Evolutionary conservation across 1,140 invertebrate species (phyloP), one percentile per base, ranked within the genome.

Genomic region (Drosophila suzukii): DNA sequence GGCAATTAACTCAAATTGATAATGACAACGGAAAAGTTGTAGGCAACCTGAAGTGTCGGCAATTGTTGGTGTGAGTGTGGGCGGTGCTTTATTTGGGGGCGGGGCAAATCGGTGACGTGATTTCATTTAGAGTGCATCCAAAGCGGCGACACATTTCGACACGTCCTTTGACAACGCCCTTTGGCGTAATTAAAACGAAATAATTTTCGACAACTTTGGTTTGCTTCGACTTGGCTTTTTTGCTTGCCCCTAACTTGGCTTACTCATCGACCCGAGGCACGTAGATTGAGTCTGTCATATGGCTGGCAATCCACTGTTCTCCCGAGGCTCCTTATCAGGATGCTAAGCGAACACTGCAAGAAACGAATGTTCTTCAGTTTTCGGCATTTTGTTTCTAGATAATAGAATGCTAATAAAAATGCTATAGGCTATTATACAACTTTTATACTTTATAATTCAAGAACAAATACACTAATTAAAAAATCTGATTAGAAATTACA

Each of bases 151-250:
- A 78, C 78, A 85, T 85, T 85, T 72, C 61, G 79, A 78, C 82
- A 85, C 83, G 82, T 88, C 75, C 66, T 72, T 71, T 49, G 68
- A 58, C 66, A 72, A 57, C 75, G 78, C 75, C 83, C 79, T 88
- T 86, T 68, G 80, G 84, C 83, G 77, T 89, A 88, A 88, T 89
- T 88, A 88, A 88, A 88, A 83, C 68, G 80, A 88, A 88, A 88
- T 88, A 72, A 89, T 89, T 88, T 88, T 89, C 84, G 83, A 88
- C 83, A 89, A 88, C 63, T 83, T 89, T 77, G 59, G 71, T 88
- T 71, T 57, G 46, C 30, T 39, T 63, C 53, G 55, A 27, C 51
- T 44, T 43, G 51, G 43, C 57, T 68, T 65, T 83, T 71, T 62
- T 34, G 54, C 34, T 36, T n/a, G 56, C 30, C 66, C 36, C 20